phyloP scores from a whole-genome alignment of 2,113 vertebrate genomes.

The Zapornia atra region DNA sequence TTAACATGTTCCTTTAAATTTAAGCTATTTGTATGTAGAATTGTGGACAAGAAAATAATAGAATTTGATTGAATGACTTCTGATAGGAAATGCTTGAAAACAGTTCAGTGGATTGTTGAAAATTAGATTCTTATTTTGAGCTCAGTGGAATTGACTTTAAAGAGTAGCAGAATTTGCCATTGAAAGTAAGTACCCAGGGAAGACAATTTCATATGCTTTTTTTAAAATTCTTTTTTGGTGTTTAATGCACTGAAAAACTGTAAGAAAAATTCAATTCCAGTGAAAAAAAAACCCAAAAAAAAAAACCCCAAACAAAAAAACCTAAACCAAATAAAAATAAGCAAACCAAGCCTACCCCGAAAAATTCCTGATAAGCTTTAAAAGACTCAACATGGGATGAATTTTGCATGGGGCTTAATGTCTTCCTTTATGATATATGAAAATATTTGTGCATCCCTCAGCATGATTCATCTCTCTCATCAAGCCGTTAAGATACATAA shows the following conservation, averaged over 20 bases:
- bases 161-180: not conserved
- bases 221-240: not conserved
- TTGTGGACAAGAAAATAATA: not conserved
- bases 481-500: not conserved
- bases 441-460: not conserved
- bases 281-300: not conserved
- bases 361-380: not conserved
- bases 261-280: not conserved
- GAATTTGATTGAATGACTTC: not conserved
- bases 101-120: not conserved
- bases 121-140: not conserved
- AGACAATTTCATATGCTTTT: not conserved
- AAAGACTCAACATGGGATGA: not conserved
- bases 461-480: not conserved
- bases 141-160: not conserved
- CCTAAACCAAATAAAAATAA: not conserved
- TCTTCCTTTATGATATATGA: not conserved
- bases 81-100: not conserved
- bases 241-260: not conserved
- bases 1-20: conserved; percentile 47
- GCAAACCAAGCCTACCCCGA: not conserved
- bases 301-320: not conserved
- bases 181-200: not conserved
- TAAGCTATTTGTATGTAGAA: conserved; percentile 35
- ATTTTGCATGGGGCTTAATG: not conserved